Percentiles rank a stretch among this genome's conserved stretches.
Conservation (phyloP, 2,113 vertebrate genomes). For the Osmerus eperlanus region DNA sequence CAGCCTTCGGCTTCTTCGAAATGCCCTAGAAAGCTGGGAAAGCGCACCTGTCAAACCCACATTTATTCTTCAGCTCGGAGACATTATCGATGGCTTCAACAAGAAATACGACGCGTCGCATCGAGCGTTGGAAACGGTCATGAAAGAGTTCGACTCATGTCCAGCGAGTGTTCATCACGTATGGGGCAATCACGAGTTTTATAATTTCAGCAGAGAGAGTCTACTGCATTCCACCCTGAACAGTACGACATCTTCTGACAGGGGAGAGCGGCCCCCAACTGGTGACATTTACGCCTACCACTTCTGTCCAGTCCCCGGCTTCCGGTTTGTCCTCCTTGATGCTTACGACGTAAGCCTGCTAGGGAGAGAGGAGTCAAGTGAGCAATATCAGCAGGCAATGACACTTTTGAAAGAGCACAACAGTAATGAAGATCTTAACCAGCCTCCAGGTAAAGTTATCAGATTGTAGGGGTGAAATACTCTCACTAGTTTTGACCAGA, state of each 20-base stretch:
- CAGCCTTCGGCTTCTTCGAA: constrained; percentile 73
- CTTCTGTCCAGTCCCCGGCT: constrained; percentile 77
- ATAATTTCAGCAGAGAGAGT: constrained; percentile 84
- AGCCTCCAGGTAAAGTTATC: constrained; percentile 74
- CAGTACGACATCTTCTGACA: constrained; percentile 52
- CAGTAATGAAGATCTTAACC: constrained; percentile 82
- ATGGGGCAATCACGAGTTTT: constrained; percentile 96
- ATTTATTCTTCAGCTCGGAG: constrained; percentile 90
- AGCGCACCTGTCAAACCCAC: constrained; percentile 48
- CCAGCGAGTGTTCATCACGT: constrained; percentile 78
- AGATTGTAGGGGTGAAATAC: no score
- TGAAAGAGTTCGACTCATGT: constrained; percentile 67
- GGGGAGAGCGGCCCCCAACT: background rate
- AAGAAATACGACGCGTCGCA: constrained; percentile 63
- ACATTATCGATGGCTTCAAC: constrained; percentile 90
- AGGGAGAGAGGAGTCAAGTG: constrained; percentile 72
- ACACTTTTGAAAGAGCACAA: constrained; percentile 78
- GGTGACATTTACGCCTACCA: constrained; percentile 79
- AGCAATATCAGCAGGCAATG: constrained; percentile 69
- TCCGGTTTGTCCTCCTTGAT: constrained; percentile 85
- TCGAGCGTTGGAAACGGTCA: constrained; percentile 71
- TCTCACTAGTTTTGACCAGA: background rate
- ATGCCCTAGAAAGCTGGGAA: constrained; percentile 74
- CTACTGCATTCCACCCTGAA: constrained; percentile 74
- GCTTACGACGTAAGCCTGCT: constrained; percentile 85